phyloP scores from a whole-genome alignment of 2,113 vertebrate genomes.

The Solea solea region DNA sequence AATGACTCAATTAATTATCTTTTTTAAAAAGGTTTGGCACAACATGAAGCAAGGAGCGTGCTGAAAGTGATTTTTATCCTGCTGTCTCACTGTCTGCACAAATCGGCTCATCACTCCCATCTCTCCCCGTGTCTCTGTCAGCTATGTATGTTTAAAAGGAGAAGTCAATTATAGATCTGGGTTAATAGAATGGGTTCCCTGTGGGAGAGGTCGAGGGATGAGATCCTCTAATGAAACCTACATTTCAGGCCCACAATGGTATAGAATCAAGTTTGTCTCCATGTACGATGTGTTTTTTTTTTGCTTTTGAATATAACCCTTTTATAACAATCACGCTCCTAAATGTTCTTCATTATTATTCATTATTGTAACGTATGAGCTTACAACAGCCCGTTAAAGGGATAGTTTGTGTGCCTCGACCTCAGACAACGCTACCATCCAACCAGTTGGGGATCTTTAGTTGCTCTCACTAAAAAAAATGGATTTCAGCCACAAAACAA shows the following conservation, averaged over 20 bases:
- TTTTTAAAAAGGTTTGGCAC: not conserved
- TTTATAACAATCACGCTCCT: too few relatives aligned
- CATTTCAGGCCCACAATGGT: constrained; percentile 64
- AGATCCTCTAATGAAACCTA: constrained; percentile 78
- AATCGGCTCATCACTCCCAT: constrained; percentile 23
- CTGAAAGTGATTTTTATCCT: not conserved
- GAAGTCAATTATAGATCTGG: constrained; percentile 83
- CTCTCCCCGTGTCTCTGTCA: constrained; percentile 31
- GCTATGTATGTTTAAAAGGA: constrained; percentile 75
- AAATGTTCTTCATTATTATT: too few relatives aligned
- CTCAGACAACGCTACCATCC: too few relatives aligned
- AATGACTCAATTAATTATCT: not conserved
- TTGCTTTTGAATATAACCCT: not conserved
- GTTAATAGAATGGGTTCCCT: constrained; percentile 77
- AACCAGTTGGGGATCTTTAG: too few relatives aligned
- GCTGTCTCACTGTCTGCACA: constrained; percentile 17
- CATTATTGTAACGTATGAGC: too few relatives aligned
- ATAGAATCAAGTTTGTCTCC: constrained; percentile 24
- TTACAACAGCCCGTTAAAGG: too few relatives aligned
- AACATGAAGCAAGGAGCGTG: not conserved
- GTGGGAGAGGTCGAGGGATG: constrained; percentile 73
- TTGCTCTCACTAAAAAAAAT: too few relatives aligned
- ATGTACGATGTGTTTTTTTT: constrained; percentile 32
- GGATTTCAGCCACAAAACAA: too few relatives aligned
- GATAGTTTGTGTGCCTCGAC: too few relatives aligned